Percentiles rank a stretch among this genome's conserved stretches.
phyloP scores from a whole-genome alignment of 2,888 invertebrate genomes.

The Macrosiphum euphorbiae region DNA sequence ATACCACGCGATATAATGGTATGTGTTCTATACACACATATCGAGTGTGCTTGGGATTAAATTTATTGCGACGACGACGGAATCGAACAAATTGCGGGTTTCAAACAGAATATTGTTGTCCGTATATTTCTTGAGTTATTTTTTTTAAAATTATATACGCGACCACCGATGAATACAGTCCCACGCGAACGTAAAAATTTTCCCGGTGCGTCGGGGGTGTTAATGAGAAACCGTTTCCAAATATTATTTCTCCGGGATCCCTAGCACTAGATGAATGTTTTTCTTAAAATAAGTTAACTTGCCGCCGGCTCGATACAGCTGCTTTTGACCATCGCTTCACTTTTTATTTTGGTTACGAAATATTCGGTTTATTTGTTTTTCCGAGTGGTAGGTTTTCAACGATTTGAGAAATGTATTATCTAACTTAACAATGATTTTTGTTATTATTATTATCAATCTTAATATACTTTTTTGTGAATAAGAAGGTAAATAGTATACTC shows the following conservation, averaged over 20 bases:
- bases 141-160: not conserved
- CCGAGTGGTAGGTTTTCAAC: not conserved
- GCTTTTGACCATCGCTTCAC: not conserved
- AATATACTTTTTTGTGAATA: not conserved
- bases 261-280: not conserved
- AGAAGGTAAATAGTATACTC: not conserved
- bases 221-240: not conserved
- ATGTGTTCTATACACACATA: not conserved
- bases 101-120: constrained; percentile 11
- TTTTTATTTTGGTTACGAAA: not conserved
- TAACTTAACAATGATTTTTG: not conserved
- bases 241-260: not conserved
- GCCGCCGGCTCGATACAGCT: not conserved
- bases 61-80: constrained; percentile 37
- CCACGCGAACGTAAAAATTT: not conserved
- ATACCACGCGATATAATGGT: not conserved
- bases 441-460: not conserved
- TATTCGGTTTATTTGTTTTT: not conserved
- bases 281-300: not conserved
- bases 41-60: constrained; percentile 26
- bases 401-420: not conserved
- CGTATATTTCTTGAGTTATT: not conserved
- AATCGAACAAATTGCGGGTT: constrained; percentile 54
- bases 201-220: not conserved
- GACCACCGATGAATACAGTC: not conserved